Evolutionary conservation across 1,140 invertebrate genomes (phyloP).

Genomic region (Drosophila sechellia): DNA sequence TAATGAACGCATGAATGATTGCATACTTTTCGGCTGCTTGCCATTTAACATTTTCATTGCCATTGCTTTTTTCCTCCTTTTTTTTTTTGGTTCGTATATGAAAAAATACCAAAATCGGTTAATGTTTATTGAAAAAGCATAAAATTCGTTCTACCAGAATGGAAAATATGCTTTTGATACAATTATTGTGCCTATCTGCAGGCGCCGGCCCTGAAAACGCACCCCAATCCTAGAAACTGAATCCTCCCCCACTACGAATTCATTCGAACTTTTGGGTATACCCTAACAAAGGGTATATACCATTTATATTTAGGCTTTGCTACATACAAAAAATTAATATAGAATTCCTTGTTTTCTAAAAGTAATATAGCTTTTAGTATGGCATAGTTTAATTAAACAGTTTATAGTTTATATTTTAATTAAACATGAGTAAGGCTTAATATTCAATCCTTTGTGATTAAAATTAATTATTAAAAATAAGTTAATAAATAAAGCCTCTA

Average conservation of each 20-base stretch:
- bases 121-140: constrained; percentile 85
- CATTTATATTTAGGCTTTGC: background rate
- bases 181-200: constrained; percentile 83
- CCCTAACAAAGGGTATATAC: background rate
- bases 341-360: no score
- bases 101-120: constrained; percentile 84
- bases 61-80: constrained; percentile 31
- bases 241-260: constrained; percentile 43
- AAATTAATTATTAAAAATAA: no score
- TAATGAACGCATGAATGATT: constrained; percentile 83
- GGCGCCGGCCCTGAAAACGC: constrained; percentile 57
- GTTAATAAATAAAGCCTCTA: no score
- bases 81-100: constrained; percentile 54
- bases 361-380: no score
- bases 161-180: constrained; percentile 85
- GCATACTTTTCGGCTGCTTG: constrained; percentile 58
- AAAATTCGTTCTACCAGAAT: constrained; percentile 85
- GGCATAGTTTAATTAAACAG: no score
- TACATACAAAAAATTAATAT: no score
- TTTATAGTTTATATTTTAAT: no score
- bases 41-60: constrained; percentile 36
- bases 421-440: no score
- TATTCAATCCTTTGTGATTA: no score
- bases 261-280: constrained; percentile 31
- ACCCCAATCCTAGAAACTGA: constrained; percentile 53